Evolutionary conservation across 1,140 invertebrate genomes (phyloP).

Genomic region (Belonocnema kinseyi): DNA sequence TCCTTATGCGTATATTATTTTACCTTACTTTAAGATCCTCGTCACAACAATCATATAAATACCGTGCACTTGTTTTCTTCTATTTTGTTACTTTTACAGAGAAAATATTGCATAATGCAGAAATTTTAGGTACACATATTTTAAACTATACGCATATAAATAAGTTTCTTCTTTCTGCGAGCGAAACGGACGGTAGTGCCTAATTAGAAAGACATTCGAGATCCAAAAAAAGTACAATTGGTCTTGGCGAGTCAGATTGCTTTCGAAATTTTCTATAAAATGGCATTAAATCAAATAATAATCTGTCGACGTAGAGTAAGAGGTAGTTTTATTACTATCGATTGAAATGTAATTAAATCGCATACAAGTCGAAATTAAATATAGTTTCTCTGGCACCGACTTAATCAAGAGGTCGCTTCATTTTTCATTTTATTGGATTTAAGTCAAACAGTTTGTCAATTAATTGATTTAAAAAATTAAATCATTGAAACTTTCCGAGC

Average conservation of each 20-base stretch:
- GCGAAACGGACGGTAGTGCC: slow-evolving; percentile 55
- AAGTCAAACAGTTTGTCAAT: neutral
- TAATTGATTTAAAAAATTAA: neutral
- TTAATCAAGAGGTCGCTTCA: slow-evolving; percentile 12
- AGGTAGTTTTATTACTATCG: slow-evolving; percentile 26
- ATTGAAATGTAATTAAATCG: neutral
- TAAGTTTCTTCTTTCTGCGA: slow-evolving; percentile 27
- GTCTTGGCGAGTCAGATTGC: neutral
- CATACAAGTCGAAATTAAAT: neutral
- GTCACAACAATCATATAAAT: slow-evolving; percentile 31
- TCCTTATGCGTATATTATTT: slow-evolving; percentile 9
- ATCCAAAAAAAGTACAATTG: slow-evolving; percentile 40
- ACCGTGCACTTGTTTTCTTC: slow-evolving; percentile 3
- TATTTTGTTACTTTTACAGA: neutral
- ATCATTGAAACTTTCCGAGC: neutral
- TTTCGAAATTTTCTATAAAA: neutral
- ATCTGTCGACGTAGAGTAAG: neutral
- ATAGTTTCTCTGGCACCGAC: slow-evolving; percentile 1
- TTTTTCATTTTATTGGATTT: neutral
- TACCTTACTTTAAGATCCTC: neutral
- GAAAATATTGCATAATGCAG: slow-evolving; percentile 5
- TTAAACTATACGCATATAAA: slow-evolving; percentile 31
- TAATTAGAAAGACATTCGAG: slow-evolving; percentile 46
- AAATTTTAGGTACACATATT: slow-evolving; percentile 7
- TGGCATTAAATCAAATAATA: neutral